Base-by-base conservation (phyloP, 2,888 invertebrate species). In the Crematogaster levior region DNA sequence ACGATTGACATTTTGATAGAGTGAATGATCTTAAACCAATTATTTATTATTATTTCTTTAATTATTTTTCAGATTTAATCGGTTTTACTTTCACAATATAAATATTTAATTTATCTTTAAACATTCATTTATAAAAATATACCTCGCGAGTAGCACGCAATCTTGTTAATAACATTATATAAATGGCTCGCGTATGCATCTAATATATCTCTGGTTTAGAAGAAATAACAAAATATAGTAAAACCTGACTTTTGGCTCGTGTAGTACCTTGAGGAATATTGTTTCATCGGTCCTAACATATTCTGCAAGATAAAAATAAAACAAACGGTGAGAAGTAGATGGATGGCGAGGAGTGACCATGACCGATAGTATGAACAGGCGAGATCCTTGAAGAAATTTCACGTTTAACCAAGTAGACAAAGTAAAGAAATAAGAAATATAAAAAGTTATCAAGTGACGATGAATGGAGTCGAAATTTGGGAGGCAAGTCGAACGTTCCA, bases 331-430 rank as follows among this genome's bases (percentile, higher is more conserved):
- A 51, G 48, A 79, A 70, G 58, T 74, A 85, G 85, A 86, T 73
- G 80, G 86, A 86, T 85, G 83, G 80, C 73, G 85, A 85, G 68
- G 56, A 85, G 82, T 83, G 77, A 81, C 46, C 66, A 61, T 15
- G 84, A 83, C 43, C 51, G 56, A 70, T 58, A 61, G 61, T 53
- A 58, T 21, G 58, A 53, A 65, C 10, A 10, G 37, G n/a, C 46
- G 53, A 68, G 60, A 82, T 21, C 66, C 40, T 81, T 56, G 66
- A 70, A 56, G 56, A 85, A 83, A 85, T 85, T 83, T 77, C 34
- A 79, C 75, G 51, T 65, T 60, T 72, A 56, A 72, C 51, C 43
- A 68, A 43, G 30, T 65, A 43, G 65, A 40, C 43, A 51, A 43
- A 65, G 34, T 34, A 43, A 56, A 56, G 40, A 48, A 53, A 81